Base-by-base conservation (phyloP, 2,888 invertebrate species). In the Erebia palarica region DNA sequence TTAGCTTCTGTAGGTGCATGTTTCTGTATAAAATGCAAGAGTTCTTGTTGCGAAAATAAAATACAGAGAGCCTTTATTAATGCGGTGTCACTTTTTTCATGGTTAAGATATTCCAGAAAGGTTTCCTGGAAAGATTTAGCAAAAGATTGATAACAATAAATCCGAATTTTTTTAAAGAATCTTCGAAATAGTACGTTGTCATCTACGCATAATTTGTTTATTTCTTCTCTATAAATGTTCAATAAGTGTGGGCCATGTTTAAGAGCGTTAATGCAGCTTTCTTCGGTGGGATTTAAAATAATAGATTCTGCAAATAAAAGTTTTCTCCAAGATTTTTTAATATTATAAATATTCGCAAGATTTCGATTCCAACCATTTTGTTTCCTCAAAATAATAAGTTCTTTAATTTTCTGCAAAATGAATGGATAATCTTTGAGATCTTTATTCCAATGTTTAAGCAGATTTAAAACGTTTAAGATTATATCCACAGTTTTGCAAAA, bases 201-300 rank as follows among this genome's bases (percentile, higher is more conserved):
- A 21, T 84, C 80, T 18, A 77, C 76, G 69, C 78, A 81, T 55
- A 89, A 73, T 0, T 74, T 69, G 9, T 79, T 75, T 11, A 89
- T 69, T 27, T 83, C 79, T 3, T 73, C 73, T 49, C 81, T 78
- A 68, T 84, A 75, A 13, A 78, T 78, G 16, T 69, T 65, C n/a
- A 91, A 75, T n/a, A 91, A 59, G 11, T 76, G 76, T 7, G 91
- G 83, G 36, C 86, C 82, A 74, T 91, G 87, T 75, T 90, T 91
- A 18, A 91, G 75, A 5, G 84, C 89, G 75, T 91, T 90, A 5
- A 90, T 16, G 68, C 84, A 89, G 8, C 80, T 79, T 63, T 79
- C 78, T 77, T 84, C 83, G 49, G 74, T 76, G 1, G 83, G 81
- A 27, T 74, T 75, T 63, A 89, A 66, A 11, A 76, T 67, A 16